These are phyloP conservation scores for Aleiodes alternator DNA, from an alignment of 2,888 invertebrate genomes.

Conservation along the genomic window DNA sequence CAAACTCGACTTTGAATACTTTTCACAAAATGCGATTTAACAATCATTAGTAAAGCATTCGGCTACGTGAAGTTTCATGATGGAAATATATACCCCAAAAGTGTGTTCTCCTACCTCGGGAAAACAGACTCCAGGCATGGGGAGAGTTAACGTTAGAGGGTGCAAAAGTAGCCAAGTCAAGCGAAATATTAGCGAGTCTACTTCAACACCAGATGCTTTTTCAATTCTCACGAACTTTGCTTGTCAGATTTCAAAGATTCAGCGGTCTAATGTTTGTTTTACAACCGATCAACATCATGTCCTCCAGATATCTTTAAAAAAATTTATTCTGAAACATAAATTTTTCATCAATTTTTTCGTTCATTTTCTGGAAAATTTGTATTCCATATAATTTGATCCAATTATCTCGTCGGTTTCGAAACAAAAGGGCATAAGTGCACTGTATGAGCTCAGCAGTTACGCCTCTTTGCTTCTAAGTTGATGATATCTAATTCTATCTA, in stretches of 20 bases:
- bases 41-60: constrained; percentile 55
- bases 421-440: too few species aligned
- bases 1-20: constrained; percentile 66
- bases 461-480: too few species aligned
- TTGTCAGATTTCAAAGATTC: constrained; percentile 21
- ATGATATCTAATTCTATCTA: too few species aligned
- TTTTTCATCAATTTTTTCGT: background rate
- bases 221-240: constrained; percentile 28
- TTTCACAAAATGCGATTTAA: constrained; percentile 56
- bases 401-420: too few species aligned
- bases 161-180: constrained; percentile 27
- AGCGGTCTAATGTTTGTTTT: constrained; percentile 33
- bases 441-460: too few species aligned
- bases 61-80: constrained; percentile 21
- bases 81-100: constrained; percentile 20
- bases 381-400: too few species aligned
- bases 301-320: background rate
- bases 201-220: constrained; percentile 32
- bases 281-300: constrained; percentile 22
- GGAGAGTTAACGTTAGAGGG: constrained; percentile 39
- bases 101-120: background rate
- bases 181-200: constrained; percentile 44
- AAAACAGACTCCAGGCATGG: background rate
- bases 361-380: too few species aligned
- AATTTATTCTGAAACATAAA: too few species aligned